A percentile compares a stretch with the other conserved stretches of the same genome.
Evolutionary conservation across 2,113 vertebrate genomes (phyloP).

Genomic region (Odocoileus virginianus): DNA sequence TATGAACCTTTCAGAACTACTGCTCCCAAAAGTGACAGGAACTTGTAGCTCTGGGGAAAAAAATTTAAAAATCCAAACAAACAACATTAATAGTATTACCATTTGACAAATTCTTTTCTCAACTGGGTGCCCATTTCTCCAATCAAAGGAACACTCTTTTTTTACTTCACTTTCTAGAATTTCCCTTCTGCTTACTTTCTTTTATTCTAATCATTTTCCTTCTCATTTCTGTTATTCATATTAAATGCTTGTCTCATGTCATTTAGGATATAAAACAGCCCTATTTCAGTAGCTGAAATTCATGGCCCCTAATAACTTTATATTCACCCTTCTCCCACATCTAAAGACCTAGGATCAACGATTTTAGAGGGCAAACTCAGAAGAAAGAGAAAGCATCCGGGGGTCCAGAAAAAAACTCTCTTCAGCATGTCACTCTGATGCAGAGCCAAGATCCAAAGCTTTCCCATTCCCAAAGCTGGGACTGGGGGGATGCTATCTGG

Average conservation of each 20-base stretch:
- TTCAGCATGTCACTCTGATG: not conserved
- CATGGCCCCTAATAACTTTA: not conserved
- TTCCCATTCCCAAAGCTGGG: not conserved
- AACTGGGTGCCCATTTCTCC: not conserved
- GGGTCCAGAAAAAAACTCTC: not conserved
- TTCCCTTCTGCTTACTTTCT: not conserved
- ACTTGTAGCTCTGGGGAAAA: not conserved
- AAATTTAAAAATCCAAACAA: not conserved
- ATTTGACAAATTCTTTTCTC: not conserved
- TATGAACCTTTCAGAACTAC: not conserved
- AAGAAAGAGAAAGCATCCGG: not conserved
- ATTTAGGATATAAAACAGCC: not conserved
- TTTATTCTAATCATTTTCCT: not conserved
- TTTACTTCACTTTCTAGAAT: not conserved
- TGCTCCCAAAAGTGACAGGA: not conserved
- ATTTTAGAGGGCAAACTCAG: not conserved
- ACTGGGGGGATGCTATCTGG: not conserved
- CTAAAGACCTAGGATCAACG: not conserved
- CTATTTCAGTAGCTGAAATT: not conserved
- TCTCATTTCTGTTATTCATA: not conserved
- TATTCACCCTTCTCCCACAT: not conserved
- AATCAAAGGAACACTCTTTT: not conserved
- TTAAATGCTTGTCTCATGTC: not conserved
- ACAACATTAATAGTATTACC: not conserved
- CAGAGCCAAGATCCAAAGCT: not conserved